phyloP scores from a whole-genome alignment of 2,113 vertebrate genomes.

The Notothenia rossii region DNA sequence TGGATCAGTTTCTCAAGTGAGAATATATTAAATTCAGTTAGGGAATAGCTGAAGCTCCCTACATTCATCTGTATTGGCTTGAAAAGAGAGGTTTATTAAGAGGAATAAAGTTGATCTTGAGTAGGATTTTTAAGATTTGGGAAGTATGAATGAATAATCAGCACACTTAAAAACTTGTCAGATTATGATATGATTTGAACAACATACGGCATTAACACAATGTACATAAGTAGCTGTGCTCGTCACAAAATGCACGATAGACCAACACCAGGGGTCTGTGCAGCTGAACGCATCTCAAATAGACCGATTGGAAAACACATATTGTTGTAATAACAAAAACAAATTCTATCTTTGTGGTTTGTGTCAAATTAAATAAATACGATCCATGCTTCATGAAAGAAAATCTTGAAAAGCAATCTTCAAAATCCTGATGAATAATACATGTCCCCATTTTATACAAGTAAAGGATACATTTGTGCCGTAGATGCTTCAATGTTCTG shows the following conservation, averaged over 20 bases:
- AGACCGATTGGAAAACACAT: too few species aligned
- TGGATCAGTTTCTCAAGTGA: background rate
- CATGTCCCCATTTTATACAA: background rate
- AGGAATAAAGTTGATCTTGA: background rate
- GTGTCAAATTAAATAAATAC: background rate
- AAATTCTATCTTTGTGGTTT: background rate
- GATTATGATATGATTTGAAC: background rate
- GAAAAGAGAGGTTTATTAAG: background rate
- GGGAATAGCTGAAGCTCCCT: background rate
- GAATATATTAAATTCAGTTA: background rate
- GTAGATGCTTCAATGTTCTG: background rate
- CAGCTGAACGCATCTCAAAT: too few species aligned
- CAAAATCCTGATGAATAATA: background rate
- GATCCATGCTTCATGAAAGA: background rate
- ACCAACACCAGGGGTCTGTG: background rate
- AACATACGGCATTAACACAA: slow-evolving; percentile 1
- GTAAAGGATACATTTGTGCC: background rate
- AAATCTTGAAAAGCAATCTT: background rate
- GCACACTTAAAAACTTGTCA: background rate
- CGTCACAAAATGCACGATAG: slow-evolving; percentile 1
- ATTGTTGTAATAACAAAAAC: background rate
- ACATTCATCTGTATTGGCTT: background rate
- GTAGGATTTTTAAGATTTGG: background rate
- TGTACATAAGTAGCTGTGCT: slow-evolving; percentile 43
- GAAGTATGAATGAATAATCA: background rate